phyloP scores from a whole-genome alignment of 2,888 invertebrate species.

The Catocala nupta region DNA sequence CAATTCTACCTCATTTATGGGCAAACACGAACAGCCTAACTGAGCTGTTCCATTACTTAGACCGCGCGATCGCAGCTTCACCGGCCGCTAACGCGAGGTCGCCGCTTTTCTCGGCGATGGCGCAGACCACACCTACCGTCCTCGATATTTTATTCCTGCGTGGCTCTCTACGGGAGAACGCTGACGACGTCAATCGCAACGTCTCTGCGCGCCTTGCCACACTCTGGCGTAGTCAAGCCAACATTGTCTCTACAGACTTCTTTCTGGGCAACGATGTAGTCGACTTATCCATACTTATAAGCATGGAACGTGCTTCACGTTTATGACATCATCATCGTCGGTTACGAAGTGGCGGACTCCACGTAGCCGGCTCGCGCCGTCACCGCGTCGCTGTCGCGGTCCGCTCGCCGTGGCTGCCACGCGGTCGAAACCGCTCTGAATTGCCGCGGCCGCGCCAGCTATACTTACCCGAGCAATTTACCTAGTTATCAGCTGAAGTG shows the following conservation, averaged over 20 bases:
- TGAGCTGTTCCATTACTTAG: constrained; percentile 76
- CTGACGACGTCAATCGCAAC: constrained; percentile 90
- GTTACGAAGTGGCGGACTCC: constrained; percentile 70
- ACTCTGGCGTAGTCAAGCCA: constrained; percentile 89
- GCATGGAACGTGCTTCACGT: constrained; percentile 71
- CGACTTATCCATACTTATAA: constrained; percentile 88
- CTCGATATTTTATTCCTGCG: constrained; percentile 88
- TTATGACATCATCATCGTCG: constrained; percentile 76
- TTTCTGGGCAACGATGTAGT: constrained; percentile 91
- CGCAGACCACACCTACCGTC: constrained; percentile 90
- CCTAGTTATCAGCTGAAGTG: constrained; percentile 54
- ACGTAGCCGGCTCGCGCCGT: constrained; percentile 53
- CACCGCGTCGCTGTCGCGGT: constrained; percentile 37
- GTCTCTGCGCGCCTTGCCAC: constrained; percentile 90
- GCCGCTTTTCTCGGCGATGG: constrained; percentile 90
- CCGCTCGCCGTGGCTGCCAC: constrained; percentile 68
- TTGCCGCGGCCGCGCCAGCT: constrained; percentile 48
- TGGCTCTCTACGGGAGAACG: constrained; percentile 89
- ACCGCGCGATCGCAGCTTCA: constrained; percentile 73
- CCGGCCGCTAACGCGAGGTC: constrained; percentile 76
- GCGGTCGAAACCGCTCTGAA: constrained; percentile 52
- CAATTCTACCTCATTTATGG: constrained; percentile 89
- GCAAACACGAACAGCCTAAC: constrained; percentile 85
- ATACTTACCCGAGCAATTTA: constrained; percentile 61
- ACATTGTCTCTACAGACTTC: constrained; percentile 92